These are phyloP conservation scores for Microcebus griseorufus DNA, from an alignment of 2,113 vertebrate species.

Conservation along the genomic window DNA sequence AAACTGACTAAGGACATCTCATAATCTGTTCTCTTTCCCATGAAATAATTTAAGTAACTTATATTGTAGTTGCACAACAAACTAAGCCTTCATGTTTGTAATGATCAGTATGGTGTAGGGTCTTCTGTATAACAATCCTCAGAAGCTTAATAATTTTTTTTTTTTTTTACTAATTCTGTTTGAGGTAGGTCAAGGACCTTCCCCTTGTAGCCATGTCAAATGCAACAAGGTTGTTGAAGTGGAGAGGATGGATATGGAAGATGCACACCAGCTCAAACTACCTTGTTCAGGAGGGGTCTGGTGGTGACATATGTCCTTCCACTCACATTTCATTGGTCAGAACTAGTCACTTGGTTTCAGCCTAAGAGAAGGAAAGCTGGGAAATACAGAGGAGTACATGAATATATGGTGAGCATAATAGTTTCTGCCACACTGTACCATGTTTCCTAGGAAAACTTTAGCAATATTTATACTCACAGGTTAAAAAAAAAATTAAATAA, in stretches of 20 bases:
- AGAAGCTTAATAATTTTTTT: not conserved
- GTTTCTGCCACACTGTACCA: not conserved
- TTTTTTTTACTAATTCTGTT: not conserved
- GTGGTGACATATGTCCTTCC: not conserved
- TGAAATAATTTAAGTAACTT: not conserved
- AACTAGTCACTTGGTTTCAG: not conserved
- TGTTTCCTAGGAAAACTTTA: not conserved
- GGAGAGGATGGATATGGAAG: not conserved
- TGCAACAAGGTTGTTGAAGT: not conserved
- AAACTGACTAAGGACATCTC: not conserved
- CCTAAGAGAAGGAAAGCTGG: not conserved
- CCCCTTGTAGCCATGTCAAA: not conserved
- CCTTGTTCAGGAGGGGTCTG: not conserved
- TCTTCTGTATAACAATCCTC: not conserved
- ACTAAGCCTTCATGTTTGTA: not conserved
- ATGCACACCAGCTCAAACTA: not conserved
- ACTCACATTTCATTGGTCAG: not conserved
- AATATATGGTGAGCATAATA: not conserved
- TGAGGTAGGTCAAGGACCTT: not conserved
- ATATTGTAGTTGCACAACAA: not conserved
- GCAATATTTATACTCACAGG: not conserved
- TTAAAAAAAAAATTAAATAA: not conserved
- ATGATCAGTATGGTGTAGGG: not conserved
- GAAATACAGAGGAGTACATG: not conserved
- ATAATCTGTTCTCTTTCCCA: not conserved